These are phyloP conservation scores for Protonibea diacanthus DNA, from an alignment of 2,797 vertebrate genomes.

Conservation along the genomic window DNA sequence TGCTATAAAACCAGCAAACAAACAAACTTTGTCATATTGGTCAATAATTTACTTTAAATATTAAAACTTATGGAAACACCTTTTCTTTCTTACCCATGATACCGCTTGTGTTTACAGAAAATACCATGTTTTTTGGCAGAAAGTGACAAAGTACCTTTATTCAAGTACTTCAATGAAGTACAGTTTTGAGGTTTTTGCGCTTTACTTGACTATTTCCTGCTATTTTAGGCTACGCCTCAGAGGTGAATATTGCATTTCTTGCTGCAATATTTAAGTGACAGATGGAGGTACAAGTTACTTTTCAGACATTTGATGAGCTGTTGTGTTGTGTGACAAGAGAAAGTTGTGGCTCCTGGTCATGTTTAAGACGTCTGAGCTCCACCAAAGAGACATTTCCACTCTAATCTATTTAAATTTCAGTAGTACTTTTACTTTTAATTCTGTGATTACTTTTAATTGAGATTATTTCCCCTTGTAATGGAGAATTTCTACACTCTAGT, in stretches of 20 bases:
- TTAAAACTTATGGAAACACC: neutral
- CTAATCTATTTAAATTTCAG: no score
- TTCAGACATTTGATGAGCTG: neutral
- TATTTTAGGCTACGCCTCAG: neutral
- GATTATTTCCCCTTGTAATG: neutral
- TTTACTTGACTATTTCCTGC: neutral
- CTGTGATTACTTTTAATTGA: neutral
- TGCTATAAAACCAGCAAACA: no score
- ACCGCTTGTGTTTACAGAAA: slow-evolving; percentile 3
- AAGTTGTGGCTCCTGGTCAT: neutral
- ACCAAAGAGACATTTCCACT: neutral
- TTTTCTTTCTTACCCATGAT: neutral
- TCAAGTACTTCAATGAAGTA: no score
- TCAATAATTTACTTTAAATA: neutral
- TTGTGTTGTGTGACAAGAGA: neutral
- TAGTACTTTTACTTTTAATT: no score
- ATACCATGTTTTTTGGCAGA: neutral
- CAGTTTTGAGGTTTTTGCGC: neutral
- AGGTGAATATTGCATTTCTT: no score
- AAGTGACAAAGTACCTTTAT: neutral
- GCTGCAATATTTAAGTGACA: neutral
- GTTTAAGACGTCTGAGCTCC: neutral
- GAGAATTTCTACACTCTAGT: neutral
- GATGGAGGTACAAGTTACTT: neutral
- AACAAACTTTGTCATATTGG: neutral